phyloP scores from a whole-genome alignment of 2,888 invertebrate species.

The Callimorpha dominula region DNA sequence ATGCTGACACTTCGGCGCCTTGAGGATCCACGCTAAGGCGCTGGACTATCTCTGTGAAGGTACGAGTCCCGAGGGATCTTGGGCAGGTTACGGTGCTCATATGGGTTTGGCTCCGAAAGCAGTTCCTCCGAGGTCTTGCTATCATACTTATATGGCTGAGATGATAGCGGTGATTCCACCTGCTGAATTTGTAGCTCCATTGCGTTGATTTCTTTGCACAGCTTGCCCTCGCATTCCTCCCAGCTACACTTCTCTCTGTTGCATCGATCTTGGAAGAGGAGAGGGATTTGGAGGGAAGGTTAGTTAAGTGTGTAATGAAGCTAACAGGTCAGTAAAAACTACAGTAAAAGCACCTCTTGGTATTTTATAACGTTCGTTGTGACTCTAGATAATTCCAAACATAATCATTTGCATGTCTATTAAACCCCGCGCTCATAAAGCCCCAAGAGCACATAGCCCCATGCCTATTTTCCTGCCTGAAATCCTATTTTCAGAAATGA shows the following conservation, averaged over 20 bases:
- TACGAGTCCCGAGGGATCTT: constrained; percentile 22
- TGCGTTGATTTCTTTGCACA: constrained; percentile 80
- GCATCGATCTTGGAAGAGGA: constrained; percentile 74
- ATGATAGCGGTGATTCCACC: constrained; percentile 60
- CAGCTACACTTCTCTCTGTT: constrained; percentile 80
- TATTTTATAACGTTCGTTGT: neutral
- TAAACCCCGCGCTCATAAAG: too few relatives aligned
- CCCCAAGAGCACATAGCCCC: too few relatives aligned
- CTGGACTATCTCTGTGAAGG: constrained; percentile 7
- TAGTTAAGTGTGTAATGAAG: neutral
- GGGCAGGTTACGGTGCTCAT: neutral
- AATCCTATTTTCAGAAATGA: neutral
- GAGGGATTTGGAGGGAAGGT: constrained; percentile 17
- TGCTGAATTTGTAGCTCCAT: constrained; percentile 70
- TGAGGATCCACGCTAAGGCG: neutral
- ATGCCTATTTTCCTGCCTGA: too few relatives aligned
- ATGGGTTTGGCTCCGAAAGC: neutral
- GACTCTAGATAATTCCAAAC: too few relatives aligned
- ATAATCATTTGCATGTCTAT: too few relatives aligned
- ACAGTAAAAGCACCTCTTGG: neutral
- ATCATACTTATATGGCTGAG: constrained; percentile 50
- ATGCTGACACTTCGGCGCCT: neutral
- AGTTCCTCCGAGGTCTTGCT: neutral
- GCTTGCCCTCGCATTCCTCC: constrained; percentile 81
- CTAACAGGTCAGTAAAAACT: neutral